Percentiles rank a stretch among this genome's conserved stretches.
phyloP scores from a whole-genome alignment of 2,113 vertebrate genomes.

The Takifugu flavidus region DNA sequence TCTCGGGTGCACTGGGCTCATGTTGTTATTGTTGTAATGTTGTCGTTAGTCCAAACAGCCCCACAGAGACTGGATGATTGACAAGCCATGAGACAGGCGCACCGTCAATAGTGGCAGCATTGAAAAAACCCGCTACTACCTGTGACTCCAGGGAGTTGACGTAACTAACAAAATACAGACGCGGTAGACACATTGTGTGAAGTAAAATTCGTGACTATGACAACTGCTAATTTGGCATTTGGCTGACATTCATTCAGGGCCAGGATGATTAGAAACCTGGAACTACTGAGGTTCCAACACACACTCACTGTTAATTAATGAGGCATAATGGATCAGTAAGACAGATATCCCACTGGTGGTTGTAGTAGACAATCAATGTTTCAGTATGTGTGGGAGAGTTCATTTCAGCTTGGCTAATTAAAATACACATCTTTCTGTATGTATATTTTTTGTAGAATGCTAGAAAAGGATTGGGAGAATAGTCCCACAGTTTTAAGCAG shows the following conservation, averaged over 20 bases:
- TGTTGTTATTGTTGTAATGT: slow-evolving; percentile 50
- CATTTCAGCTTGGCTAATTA: not conserved
- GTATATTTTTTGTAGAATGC: not conserved
- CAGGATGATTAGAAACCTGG: slow-evolving; percentile 4
- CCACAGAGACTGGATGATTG: slow-evolving; percentile 56
- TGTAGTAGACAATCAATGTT: slow-evolving; percentile 33
- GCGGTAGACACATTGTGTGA: not conserved
- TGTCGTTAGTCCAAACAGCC: slow-evolving; percentile 68
- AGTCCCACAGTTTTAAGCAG: slow-evolving; percentile 1
- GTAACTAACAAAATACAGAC: slow-evolving; percentile 35
- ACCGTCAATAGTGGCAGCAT: slow-evolving; percentile 64
- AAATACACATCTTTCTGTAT: not conserved
- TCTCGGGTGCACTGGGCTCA: slow-evolving; percentile 28
- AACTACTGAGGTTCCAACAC: not conserved
- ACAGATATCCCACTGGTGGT: slow-evolving; percentile 28
- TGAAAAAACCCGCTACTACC: slow-evolving; percentile 29
- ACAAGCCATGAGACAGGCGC: slow-evolving; percentile 42
- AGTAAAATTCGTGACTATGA: slow-evolving; percentile 3
- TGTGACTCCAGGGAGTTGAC: slow-evolving; percentile 17
- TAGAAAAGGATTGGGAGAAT: slow-evolving; percentile 5
- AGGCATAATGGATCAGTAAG: slow-evolving; percentile 28
- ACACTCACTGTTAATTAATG: slow-evolving; percentile 18
- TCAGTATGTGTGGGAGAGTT: not conserved
- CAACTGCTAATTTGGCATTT: slow-evolving; percentile 18
- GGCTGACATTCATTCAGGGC: slow-evolving; percentile 13